Conservation (phyloP, 2,888 invertebrate genomes). For the Ferrisia virgata region DNA sequence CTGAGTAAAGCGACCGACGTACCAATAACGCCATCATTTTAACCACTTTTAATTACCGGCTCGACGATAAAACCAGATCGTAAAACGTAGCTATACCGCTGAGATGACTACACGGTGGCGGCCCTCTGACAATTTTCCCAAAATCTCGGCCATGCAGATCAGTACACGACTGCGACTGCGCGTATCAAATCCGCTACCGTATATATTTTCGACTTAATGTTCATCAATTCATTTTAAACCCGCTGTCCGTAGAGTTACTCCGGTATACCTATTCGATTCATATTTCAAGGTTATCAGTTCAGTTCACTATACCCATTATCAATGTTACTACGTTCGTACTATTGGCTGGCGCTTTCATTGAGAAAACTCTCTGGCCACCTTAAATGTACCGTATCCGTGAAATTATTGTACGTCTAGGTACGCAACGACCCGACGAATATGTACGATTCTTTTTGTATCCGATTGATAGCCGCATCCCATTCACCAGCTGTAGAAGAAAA, state of each 20-base stretch:
- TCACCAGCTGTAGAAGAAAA: slow-evolving; percentile 24
- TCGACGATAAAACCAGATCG: slow-evolving; percentile 6
- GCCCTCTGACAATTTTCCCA: slow-evolving; percentile 2
- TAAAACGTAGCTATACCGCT: neutral
- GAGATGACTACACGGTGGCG: neutral
- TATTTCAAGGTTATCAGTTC: too few relatives aligned
- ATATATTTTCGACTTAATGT: neutral
- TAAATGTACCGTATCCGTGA: neutral
- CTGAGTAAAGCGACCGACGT: neutral
- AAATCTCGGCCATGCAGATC: too few relatives aligned
- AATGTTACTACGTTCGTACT: too few relatives aligned
- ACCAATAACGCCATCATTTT: neutral
- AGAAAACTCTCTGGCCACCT: neutral
- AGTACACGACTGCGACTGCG: neutral
- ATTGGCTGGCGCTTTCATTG: neutral
- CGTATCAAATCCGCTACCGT: slow-evolving; percentile 1
- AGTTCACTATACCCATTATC: too few relatives aligned
- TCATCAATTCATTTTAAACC: neutral
- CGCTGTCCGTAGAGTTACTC: neutral
- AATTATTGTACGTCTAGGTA: neutral
- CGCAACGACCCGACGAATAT: neutral
- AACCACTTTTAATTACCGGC: slow-evolving; percentile 19
- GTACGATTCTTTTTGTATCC: neutral
- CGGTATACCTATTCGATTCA: too few relatives aligned
- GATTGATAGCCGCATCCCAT: neutral